Conservation (phyloP, 2,113 vertebrate species). For the Aphyosemion australe region DNA sequence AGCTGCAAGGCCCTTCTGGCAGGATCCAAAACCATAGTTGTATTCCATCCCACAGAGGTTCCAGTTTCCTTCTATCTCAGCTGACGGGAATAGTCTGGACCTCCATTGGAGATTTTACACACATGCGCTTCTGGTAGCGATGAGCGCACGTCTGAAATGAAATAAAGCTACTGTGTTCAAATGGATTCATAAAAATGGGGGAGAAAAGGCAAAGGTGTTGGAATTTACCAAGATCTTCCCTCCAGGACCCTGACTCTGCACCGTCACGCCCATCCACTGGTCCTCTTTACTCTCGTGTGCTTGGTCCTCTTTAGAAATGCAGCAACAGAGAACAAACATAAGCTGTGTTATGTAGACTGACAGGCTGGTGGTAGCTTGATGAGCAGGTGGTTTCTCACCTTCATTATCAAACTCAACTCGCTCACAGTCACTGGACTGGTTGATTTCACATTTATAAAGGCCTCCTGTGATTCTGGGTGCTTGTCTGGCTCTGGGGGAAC, state of each 20-base stretch:
- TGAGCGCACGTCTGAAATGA: slow-evolving; percentile 90
- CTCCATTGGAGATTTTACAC: slow-evolving; percentile 83
- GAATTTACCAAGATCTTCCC: slow-evolving; percentile 93
- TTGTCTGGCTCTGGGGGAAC: slow-evolving; percentile 89
- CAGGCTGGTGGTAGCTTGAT: not conserved
- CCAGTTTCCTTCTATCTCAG: slow-evolving; percentile 85
- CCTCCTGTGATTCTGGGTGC: slow-evolving; percentile 89
- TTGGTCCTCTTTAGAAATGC: slow-evolving; percentile 78
- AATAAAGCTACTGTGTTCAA: not conserved
- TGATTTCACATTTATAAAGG: slow-evolving; percentile 90
- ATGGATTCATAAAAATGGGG: not conserved
- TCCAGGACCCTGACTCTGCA: slow-evolving; percentile 95
- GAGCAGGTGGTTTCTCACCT: slow-evolving; percentile 74
- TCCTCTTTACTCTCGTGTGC: slow-evolving; percentile 88
- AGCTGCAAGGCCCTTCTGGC: slow-evolving; percentile 94
- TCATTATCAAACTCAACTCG: slow-evolving; percentile 88
- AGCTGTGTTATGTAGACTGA: not conserved
- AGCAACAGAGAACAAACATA: slow-evolving; percentile 12
- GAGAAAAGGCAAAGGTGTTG: not conserved
- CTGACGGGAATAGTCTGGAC: slow-evolving; percentile 85
- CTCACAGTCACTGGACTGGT: slow-evolving; percentile 72
- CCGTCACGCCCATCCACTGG: slow-evolving; percentile 98
- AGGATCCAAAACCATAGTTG: slow-evolving; percentile 91
- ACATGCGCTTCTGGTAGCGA: slow-evolving; percentile 89
- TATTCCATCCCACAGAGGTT: slow-evolving; percentile 84